These are phyloP conservation scores for Proterorhinus semilunaris DNA, from an alignment of 2,113 vertebrate genomes.

Conservation along the genomic window DNA sequence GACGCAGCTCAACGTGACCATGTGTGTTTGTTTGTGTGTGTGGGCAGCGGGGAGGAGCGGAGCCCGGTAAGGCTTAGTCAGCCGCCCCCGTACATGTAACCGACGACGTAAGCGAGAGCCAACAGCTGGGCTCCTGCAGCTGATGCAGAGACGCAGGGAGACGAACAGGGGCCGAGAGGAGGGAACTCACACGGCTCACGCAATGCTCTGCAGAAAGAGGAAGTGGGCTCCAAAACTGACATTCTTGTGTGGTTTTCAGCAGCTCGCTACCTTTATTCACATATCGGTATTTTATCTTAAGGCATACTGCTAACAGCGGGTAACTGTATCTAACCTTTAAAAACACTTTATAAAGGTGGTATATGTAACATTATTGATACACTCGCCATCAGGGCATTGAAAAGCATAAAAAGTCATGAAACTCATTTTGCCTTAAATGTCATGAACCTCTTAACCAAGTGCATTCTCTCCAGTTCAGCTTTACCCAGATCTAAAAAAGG, in stretches of 20 bases:
- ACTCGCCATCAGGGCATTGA: no score
- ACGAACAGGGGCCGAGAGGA: slow-evolving; percentile 20
- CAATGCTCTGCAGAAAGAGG: slow-evolving; percentile 31
- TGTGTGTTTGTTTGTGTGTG: slow-evolving; percentile 35
- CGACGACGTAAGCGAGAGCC: slow-evolving; percentile 38
- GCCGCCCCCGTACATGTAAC: slow-evolving; percentile 44
- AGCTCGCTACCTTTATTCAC: background rate
- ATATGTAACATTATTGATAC: no score
- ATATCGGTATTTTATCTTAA: no score
- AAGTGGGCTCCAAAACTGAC: slow-evolving; percentile 29
- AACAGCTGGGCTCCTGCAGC: slow-evolving; percentile 40
- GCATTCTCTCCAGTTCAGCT: no score
- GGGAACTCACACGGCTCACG: slow-evolving; percentile 57
- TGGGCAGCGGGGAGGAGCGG: slow-evolving; percentile 44
- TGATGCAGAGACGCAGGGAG: slow-evolving; percentile 41
- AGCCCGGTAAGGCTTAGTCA: slow-evolving; percentile 61
- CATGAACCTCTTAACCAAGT: no score
- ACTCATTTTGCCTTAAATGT: no score
- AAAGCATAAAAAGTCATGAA: no score
- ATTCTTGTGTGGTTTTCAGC: background rate
- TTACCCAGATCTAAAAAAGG: no score
- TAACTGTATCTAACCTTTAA: no score
- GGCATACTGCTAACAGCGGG: no score
- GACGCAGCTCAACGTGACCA: slow-evolving; percentile 53
- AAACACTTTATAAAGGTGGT: no score